Percentiles rank a stretch among this genome's conserved stretches.
Conservation (phyloP, 1,140 invertebrate species). For the Coptotermes formosanus region DNA sequence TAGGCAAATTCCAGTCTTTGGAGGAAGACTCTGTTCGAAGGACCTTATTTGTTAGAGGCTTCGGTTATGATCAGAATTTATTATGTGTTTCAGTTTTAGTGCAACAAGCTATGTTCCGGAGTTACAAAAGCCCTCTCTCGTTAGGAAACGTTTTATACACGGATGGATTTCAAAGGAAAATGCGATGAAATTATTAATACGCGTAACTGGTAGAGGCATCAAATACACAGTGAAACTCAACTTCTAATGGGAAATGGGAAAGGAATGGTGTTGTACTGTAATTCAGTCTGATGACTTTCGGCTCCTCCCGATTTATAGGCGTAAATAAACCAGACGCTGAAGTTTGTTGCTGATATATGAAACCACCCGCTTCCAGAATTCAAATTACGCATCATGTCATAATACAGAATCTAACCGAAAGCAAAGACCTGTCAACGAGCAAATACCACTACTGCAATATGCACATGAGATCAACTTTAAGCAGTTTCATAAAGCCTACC, state of each 20-base stretch:
- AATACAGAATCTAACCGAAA: background rate
- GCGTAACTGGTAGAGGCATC: background rate
- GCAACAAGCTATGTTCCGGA: no score
- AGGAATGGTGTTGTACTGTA: background rate
- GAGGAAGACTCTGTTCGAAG: no score
- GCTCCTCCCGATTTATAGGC: background rate
- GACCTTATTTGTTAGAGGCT: no score
- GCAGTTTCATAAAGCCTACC: no score
- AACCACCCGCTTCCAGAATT: background rate
- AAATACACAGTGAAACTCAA: background rate
- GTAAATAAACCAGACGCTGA: background rate
- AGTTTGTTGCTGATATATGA: conserved; percentile 4
- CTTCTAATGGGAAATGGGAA: background rate
- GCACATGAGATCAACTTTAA: background rate
- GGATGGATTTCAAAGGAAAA: background rate
- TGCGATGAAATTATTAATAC: background rate
- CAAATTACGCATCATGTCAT: background rate
- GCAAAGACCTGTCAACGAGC: background rate
- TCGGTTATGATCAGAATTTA: no score
- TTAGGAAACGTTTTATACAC: background rate
- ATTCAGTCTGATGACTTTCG: background rate
- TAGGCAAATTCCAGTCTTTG: no score
- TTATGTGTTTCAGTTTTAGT: no score
- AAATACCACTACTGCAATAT: background rate
- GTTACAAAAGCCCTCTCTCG: no score